phyloP scores from a whole-genome alignment of 2,113 vertebrate species.

The Osmerus eperlanus region DNA sequence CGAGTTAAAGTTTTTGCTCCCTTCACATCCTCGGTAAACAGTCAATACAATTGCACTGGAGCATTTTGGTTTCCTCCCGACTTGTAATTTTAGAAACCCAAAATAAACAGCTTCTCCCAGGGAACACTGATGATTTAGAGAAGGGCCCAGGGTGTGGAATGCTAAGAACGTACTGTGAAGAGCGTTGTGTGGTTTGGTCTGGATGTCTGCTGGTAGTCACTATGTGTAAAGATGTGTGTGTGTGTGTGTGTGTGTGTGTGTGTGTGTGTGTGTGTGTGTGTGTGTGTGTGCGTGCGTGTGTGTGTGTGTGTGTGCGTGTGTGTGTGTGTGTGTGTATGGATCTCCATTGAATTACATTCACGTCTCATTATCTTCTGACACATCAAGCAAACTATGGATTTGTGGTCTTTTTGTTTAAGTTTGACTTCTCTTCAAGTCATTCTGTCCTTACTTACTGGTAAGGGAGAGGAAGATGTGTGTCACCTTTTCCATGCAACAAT shows the following conservation, averaged over 20 bases:
- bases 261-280: neutral
- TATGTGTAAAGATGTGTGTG: neutral
- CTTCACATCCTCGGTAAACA: neutral
- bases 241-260: neutral
- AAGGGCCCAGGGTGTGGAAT: constrained; percentile 4
- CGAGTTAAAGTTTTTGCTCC: neutral
- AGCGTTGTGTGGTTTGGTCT: neutral
- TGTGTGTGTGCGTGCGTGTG: neutral
- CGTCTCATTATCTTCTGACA: too few relatives aligned
- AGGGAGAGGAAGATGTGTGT: too few relatives aligned
- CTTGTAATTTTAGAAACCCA: constrained; percentile 3
- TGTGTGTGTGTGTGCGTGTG: constrained; percentile 1
- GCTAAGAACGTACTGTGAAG: neutral
- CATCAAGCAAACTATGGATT: too few relatives aligned
- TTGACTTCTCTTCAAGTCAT: too few relatives aligned
- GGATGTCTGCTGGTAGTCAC: neutral
- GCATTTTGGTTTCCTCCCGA: neutral
- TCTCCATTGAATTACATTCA: neutral
- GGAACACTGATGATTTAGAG: constrained; percentile 6
- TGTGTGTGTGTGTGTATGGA: constrained; percentile 1
- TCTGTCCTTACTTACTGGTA: too few relatives aligned
- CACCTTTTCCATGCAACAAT: too few relatives aligned
- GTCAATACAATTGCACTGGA: neutral
- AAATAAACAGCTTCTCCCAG: constrained; percentile 1
- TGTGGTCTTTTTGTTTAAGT: too few relatives aligned